These are phyloP conservation scores for Coenonympha arcania DNA, from an alignment of 2,888 invertebrate genomes.

Conservation along the genomic window DNA sequence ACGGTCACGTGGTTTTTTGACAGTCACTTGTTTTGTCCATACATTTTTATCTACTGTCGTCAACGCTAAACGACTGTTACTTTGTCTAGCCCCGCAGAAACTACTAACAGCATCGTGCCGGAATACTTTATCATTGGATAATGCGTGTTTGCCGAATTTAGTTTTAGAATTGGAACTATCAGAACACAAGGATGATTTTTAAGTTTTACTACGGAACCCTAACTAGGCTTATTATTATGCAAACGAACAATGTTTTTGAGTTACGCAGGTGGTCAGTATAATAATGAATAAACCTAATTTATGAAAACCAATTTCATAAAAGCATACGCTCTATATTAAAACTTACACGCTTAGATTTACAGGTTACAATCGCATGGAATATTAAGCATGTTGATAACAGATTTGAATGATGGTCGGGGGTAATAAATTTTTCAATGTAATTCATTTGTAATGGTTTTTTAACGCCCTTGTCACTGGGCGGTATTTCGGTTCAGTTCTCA, in stretches of 20 bases:
- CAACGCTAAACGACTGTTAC: too few relatives aligned
- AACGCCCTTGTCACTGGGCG: conserved; percentile 29
- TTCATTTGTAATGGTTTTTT: conserved; percentile 36
- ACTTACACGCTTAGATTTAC: not conserved
- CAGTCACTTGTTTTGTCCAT: too few relatives aligned
- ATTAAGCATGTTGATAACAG: not conserved
- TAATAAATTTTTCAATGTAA: conserved; percentile 33
- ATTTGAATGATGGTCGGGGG: conserved; percentile 8
- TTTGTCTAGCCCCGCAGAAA: too few relatives aligned
- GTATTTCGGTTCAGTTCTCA: conserved; percentile 22
- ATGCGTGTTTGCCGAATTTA: too few relatives aligned
- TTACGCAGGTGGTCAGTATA: conserved; percentile 29
- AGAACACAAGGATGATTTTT: not conserved
- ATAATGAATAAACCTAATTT: too few relatives aligned
- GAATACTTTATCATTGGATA: too few relatives aligned
- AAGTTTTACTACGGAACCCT: conserved; percentile 19
- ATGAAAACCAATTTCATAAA: not conserved
- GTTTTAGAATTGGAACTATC: too few relatives aligned
- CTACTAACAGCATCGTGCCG: too few relatives aligned
- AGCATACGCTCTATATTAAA: not conserved
- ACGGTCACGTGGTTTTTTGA: too few relatives aligned
- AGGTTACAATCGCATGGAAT: not conserved
- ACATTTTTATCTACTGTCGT: too few relatives aligned
- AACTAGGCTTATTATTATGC: conserved; percentile 30
- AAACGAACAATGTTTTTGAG: conserved; percentile 33